Conservation (phyloP, 2,113 vertebrate genomes). For the Ailurus styani region DNA sequence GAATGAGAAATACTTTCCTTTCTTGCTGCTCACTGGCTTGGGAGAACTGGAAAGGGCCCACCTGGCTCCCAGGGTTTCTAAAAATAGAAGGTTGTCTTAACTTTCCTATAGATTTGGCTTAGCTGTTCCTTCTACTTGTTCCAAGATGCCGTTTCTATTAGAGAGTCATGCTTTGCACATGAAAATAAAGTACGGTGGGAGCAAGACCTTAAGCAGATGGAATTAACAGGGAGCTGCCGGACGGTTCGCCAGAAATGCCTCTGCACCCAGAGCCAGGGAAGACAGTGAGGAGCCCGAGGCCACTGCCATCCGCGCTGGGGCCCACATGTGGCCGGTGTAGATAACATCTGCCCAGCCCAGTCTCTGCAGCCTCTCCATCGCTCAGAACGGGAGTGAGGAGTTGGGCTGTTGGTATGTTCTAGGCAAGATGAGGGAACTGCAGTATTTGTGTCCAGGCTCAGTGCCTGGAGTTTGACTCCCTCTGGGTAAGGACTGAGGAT, state of each 20-base stretch:
- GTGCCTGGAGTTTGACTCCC: neutral
- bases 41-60: constrained; percentile 56
- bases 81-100: constrained; percentile 46
- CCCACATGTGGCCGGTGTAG: accelerated
- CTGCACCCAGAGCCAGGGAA: accelerated
- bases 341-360: accelerated
- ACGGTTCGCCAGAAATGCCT: too few species aligned
- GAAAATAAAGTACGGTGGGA: neutral
- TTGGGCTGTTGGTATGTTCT: too few species aligned
- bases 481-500: neutral
- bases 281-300: neutral
- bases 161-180: neutral
- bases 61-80: constrained; percentile 59
- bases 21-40: neutral
- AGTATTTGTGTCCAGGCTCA: neutral
- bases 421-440: neutral
- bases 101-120: constrained; percentile 42
- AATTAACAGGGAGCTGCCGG: neutral
- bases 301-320: accelerated
- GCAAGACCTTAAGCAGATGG: neutral
- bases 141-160: constrained; percentile 20
- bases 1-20: constrained; percentile 62
- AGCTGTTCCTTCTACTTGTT: neutral
- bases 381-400: neutral
- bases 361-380: accelerated